Base-by-base conservation (phyloP, 2,113 vertebrate species). In the Macquaria australasica region DNA sequence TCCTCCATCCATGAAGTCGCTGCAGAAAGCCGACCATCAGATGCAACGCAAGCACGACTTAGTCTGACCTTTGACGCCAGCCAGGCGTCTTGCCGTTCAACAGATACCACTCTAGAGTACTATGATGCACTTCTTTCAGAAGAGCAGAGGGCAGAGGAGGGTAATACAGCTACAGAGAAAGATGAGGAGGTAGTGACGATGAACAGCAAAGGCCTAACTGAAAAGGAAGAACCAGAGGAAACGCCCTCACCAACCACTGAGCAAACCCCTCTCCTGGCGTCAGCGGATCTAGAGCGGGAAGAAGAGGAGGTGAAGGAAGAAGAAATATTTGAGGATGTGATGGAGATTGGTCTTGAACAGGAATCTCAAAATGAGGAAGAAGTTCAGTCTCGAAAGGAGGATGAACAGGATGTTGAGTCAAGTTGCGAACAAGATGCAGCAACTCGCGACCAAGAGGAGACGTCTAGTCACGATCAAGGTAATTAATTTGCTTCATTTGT, bases 81-180 rank as follows among this genome's bases (percentile, higher is more conserved):
- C 86, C 89, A 86, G 1, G 11, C 82, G 2, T 97, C 97, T 75
- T 70, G 88, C 28, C 95, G 81, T 25, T 97, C 97, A 43, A 95
- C 96, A 41, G 96, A 98, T 78, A 96, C 96, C 50, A 96, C 96
- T 10, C 88, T 97, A 59, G 98, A 98, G 60, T 98, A 94, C 83
- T 96, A 96, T 20, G 97, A 97, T 81, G 96, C 97, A 15, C 95
- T 94, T 12, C 94, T 93, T 1, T 93, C 96, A 8, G 89, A 84
- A 4, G 95, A 96, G 41, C 90, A 94, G 43, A 90, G 93, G 66
- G 60, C 25, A 43, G 71, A 80, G 20, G 77, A 81, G n/a, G 73
- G 5, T 5, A 55, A 55, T 43, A 4, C 16, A 15, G 89, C 86
- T 62, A 80, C 91, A 69, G 91, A 91, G 12, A 91, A 96, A 18